phyloP scores from a whole-genome alignment of 2,797 vertebrate species.

The Amblyopsis hoosieri region DNA sequence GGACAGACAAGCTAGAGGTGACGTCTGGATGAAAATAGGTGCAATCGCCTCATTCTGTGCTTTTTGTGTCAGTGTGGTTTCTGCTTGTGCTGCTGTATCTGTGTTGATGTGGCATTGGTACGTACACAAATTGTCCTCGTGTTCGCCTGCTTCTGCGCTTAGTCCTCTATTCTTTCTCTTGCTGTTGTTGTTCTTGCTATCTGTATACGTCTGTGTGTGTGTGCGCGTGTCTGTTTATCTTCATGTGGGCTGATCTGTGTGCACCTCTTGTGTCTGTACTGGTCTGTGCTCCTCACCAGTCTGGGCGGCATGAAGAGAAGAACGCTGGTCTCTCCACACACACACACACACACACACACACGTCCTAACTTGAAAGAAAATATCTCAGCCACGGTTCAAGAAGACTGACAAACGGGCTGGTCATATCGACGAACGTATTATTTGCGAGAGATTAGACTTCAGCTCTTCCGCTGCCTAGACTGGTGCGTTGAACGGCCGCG shows the following conservation, averaged over 20 bases:
- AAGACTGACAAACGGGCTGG: background rate
- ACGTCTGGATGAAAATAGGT: slow-evolving; percentile 64
- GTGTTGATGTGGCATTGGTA: slow-evolving; percentile 34
- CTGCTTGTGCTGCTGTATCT: slow-evolving; percentile 26
- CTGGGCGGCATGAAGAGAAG: slow-evolving; percentile 46
- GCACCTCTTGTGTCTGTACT: slow-evolving; percentile 9
- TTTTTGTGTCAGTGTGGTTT: slow-evolving; percentile 44
- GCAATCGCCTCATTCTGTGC: slow-evolving; percentile 56
- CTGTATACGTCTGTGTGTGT: slow-evolving; percentile 23
- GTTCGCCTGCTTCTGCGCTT: slow-evolving; percentile 31
- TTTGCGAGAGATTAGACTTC: background rate
- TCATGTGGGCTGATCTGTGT: slow-evolving; percentile 30
- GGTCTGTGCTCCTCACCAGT: slow-evolving; percentile 39
- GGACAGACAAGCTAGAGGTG: slow-evolving; percentile 7
- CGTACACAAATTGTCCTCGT: slow-evolving; percentile 52
- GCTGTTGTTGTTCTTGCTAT: background rate
- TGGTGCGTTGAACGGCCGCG: slow-evolving; percentile 31
- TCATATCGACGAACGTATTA: background rate
- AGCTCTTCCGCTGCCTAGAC: slow-evolving; percentile 48
- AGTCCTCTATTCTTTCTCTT: slow-evolving; percentile 3
- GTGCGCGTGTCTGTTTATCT: slow-evolving; percentile 2
- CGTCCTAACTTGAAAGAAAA: too few relatives aligned
- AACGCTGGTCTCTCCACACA: background rate
- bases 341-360: background rate
- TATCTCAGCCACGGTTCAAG: background rate